phyloP scores from a whole-genome alignment of 2,888 invertebrate genomes.

The Phaedon cochleariae region DNA sequence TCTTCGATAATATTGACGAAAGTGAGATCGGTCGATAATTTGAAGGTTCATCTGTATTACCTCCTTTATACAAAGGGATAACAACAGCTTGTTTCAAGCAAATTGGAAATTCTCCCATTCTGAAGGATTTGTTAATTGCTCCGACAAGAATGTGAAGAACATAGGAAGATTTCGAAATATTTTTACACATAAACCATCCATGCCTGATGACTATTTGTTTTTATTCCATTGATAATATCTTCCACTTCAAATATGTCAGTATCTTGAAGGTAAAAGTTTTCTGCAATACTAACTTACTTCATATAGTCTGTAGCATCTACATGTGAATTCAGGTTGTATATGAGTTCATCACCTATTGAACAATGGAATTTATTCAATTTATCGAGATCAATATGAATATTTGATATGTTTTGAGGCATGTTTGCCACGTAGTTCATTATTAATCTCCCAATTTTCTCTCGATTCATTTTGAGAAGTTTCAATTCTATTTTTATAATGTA shows the following conservation, averaged over 20 bases:
- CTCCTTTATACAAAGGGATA: too few species aligned
- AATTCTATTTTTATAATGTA: constrained; percentile 3
- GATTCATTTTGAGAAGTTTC: background rate
- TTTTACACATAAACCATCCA: too few species aligned
- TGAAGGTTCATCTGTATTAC: too few species aligned
- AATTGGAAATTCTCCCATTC: too few species aligned
- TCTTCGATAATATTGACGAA: too few species aligned
- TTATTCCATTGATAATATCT: too few species aligned
- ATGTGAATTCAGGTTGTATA: background rate
- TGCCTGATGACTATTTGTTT: too few species aligned
- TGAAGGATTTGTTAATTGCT: too few species aligned
- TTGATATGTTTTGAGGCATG: background rate
- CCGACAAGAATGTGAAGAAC: background rate
- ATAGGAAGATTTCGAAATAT: background rate
- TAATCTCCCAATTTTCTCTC: background rate
- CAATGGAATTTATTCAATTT: background rate
- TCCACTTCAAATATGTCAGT: too few species aligned
- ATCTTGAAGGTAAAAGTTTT: too few species aligned
- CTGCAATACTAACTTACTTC: background rate
- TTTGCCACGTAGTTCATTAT: background rate
- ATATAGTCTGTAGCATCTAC: background rate
- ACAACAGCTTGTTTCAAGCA: too few species aligned
- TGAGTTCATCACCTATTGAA: background rate
- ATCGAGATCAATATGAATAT: background rate
- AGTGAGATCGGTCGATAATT: too few species aligned